Evolutionary conservation across 1,140 invertebrate species (phyloP).

Genomic region (Laodelphax striatellus): DNA sequence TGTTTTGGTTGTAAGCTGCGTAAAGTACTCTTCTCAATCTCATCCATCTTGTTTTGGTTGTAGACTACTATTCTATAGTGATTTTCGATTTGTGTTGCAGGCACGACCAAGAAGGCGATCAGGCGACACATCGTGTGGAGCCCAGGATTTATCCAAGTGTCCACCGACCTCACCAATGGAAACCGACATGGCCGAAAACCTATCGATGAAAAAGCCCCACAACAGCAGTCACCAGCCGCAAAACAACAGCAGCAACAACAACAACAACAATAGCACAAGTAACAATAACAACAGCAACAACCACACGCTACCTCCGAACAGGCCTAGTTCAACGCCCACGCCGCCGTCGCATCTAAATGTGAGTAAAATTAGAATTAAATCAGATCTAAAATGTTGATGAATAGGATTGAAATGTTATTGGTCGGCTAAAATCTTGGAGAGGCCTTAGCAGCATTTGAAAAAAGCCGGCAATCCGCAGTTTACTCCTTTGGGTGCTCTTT

Average conservation of each 20-base stretch:
- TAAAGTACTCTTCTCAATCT: no score
- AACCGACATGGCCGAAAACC: constrained; percentile 27
- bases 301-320: constrained; percentile 13
- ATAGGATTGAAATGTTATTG: neutral
- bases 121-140: constrained; percentile 47
- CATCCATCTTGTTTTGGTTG: no score
- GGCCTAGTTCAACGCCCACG: constrained; percentile 29
- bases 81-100: constrained; percentile 32
- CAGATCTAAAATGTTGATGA: neutral
- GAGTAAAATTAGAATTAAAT: constrained; percentile 11
- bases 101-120: constrained; percentile 67
- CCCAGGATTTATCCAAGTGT: constrained; percentile 44
- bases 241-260: constrained; percentile 6
- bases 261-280: constrained; percentile 20
- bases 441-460: no score
- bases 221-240: neutral
- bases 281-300: constrained; percentile 13
- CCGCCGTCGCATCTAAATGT: constrained; percentile 35
- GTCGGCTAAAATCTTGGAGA: neutral
- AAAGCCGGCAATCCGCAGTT: no score
- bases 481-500: no score
- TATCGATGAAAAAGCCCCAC: constrained; percentile 25
- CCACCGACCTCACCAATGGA: constrained; percentile 31
- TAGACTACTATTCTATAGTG: no score
- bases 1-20: no score